Evolutionary conservation across 2,888 invertebrate species (phyloP).

Genomic region (Cephus pulcher): DNA sequence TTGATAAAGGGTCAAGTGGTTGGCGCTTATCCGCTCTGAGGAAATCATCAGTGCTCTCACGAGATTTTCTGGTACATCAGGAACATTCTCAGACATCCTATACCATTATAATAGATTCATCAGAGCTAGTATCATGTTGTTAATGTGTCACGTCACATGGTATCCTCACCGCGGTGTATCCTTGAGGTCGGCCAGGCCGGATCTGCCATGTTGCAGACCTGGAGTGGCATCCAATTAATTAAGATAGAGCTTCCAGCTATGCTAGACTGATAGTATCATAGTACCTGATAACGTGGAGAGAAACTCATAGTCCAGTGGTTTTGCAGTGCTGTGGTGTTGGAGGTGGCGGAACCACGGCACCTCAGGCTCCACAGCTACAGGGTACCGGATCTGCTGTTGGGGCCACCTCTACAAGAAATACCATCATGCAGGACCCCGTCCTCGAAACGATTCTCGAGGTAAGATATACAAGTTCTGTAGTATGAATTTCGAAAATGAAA

Average conservation of each 20-base stretch:
- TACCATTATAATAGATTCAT: background rate
- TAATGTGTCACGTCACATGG: background rate
- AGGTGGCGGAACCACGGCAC: constrained; percentile 65
- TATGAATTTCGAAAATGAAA: background rate
- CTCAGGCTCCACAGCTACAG: constrained; percentile 62
- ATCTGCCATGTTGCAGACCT: background rate
- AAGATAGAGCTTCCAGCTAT: constrained; percentile 46
- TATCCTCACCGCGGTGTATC: background rate
- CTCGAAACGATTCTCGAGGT: constrained; percentile 64
- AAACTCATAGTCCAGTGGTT: constrained; percentile 38
- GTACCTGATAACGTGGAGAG: constrained; percentile 43
- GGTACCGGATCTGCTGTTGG: constrained; percentile 60
- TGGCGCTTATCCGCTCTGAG: background rate
- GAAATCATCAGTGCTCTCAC: background rate
- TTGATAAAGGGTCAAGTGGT: background rate
- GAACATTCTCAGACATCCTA: background rate
- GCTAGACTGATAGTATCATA: constrained; percentile 51
- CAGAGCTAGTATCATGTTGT: background rate
- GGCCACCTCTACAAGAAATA: constrained; percentile 54
- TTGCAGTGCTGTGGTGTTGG: constrained; percentile 66
- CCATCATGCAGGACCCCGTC: constrained; percentile 64
- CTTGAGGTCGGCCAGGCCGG: background rate
- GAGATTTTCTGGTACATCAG: background rate
- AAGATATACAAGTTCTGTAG: constrained; percentile 14
- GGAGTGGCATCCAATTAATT: constrained; percentile 49